These are phyloP conservation scores for Macaca nemestrina DNA, from an alignment of 2,113 vertebrate species.

Conservation along the genomic window DNA sequence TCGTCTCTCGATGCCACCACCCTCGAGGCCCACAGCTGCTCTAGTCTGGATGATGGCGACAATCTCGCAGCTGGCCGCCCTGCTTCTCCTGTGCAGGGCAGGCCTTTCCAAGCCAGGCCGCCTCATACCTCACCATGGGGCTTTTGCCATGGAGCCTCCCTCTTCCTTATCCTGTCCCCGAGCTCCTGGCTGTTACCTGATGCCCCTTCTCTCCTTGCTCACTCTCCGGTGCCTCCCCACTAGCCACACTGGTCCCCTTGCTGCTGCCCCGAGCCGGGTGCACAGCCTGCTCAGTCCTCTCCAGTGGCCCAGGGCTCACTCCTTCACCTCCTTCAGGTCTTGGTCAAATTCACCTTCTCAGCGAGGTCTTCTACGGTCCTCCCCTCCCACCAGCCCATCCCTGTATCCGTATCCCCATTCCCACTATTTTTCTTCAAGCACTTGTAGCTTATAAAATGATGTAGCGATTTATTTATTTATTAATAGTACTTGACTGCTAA, in stretches of 20 bases:
- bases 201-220: neutral
- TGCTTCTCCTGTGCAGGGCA: neutral
- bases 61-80: neutral
- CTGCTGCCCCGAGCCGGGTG: neutral
- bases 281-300: rapidly evolving
- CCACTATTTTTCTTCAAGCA: neutral
- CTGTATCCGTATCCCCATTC: neutral
- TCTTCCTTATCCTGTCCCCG: neutral
- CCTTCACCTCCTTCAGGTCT: neutral
- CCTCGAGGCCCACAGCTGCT: neutral
- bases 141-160: neutral
- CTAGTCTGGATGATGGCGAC: too few species aligned
- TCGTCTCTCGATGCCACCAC: rapidly evolving
- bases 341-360: neutral
- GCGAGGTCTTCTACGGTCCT: neutral
- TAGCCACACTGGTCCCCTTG: neutral
- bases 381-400: neutral
- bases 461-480: neutral
- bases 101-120: neutral
- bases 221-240: too few species aligned
- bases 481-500: neutral
- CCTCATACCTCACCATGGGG: too few species aligned
- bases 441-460: neutral
- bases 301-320: neutral
- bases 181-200: rapidly evolving